Evolutionary conservation across 2,797 vertebrate species (phyloP).

Genomic region (Hylomyscus alleni): DNA sequence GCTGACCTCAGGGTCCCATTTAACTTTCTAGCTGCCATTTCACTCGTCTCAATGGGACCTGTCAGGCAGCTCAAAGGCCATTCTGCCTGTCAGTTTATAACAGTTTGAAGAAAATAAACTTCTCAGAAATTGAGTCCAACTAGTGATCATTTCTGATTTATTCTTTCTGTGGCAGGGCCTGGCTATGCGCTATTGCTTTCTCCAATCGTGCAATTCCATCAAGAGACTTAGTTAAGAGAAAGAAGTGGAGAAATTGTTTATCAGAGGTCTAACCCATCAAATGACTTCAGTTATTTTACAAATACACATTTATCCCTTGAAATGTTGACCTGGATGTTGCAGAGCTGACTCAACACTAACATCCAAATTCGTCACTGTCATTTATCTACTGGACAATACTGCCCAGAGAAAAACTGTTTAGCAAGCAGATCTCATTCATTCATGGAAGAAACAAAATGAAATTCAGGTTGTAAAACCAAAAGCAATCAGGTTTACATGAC

Average conservation of each 20-base stretch:
- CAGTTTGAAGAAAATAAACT: slow-evolving; percentile 75
- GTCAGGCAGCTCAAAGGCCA: slow-evolving; percentile 48
- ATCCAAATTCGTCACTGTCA: not conserved
- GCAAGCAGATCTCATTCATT: not conserved
- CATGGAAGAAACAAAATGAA: not conserved
- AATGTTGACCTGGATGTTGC: not conserved
- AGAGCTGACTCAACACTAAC: not conserved
- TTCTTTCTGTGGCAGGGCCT: not conserved
- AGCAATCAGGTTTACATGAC: not conserved
- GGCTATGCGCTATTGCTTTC: not conserved
- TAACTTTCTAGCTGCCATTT: slow-evolving; percentile 63
- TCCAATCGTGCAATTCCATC: not conserved
- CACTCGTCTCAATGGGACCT: slow-evolving; percentile 50
- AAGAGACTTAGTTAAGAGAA: slow-evolving; percentile 51
- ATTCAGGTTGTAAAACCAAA: not conserved
- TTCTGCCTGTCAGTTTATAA: slow-evolving; percentile 70
- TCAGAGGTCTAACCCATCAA: not conserved
- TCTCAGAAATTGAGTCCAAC: slow-evolving; percentile 64
- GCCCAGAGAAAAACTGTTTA: not conserved
- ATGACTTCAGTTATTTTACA: not conserved
- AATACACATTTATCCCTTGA: not conserved
- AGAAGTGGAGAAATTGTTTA: not conserved
- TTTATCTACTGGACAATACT: not conserved
- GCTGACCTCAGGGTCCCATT: slow-evolving; percentile 20
- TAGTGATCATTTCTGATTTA: slow-evolving; percentile 64